phyloP scores from a whole-genome alignment of 2,113 vertebrate species.

The Campylorhamphus procurvoides region DNA sequence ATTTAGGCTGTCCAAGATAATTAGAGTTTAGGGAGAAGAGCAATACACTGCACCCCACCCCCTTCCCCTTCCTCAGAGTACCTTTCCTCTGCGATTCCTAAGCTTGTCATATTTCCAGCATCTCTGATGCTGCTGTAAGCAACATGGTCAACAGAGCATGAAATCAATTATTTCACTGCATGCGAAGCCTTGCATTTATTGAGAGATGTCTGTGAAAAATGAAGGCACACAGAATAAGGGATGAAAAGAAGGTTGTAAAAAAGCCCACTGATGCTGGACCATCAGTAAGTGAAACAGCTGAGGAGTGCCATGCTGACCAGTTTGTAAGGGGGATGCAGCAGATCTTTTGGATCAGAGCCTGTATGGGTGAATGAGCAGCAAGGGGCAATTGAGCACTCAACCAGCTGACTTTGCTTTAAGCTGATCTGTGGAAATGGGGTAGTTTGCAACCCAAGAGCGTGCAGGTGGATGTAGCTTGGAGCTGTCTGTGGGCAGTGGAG shows the following conservation, averaged over 20 bases:
- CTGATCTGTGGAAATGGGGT: neutral
- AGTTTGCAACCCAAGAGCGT: neutral
- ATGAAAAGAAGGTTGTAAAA: neutral
- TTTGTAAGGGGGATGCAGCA: neutral
- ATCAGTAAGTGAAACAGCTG: neutral
- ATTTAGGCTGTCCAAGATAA: neutral
- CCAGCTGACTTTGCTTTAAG: neutral
- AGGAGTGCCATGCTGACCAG: neutral
- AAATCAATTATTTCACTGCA: neutral
- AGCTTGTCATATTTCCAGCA: neutral
- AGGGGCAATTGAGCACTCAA: neutral
- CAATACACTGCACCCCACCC: neutral
- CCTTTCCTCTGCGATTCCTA: neutral
- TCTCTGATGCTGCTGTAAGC: neutral
- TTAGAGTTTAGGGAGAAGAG: neutral
- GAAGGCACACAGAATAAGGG: neutral
- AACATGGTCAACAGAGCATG: neutral
- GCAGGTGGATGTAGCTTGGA: neutral
- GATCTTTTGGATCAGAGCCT: neutral
- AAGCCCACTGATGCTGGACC: neutral
- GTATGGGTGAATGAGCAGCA: neutral
- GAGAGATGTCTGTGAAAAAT: neutral
- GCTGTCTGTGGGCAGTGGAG: neutral
- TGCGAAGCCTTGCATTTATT: neutral
- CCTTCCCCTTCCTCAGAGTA: neutral